Percentiles rank a stretch among this genome's conserved stretches.
Evolutionary conservation across 2,113 vertebrate genomes (phyloP).

Genomic region (Podilymbus podiceps): DNA sequence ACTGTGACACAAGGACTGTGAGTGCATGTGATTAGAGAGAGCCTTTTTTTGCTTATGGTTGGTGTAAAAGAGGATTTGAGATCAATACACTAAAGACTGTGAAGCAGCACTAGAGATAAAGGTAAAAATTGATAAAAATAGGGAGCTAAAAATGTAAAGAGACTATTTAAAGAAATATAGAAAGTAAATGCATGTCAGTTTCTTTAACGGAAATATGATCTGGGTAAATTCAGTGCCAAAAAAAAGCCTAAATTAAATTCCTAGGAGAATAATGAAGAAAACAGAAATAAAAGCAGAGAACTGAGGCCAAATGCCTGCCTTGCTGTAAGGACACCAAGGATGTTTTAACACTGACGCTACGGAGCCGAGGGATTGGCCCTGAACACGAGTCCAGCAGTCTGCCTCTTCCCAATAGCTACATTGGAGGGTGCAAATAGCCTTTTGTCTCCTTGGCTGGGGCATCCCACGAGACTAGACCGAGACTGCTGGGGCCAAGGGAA

Average conservation of each 20-base stretch:
- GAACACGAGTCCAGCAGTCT: background rate
- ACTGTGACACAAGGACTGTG: background rate
- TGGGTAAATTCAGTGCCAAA: background rate
- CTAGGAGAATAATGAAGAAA: background rate
- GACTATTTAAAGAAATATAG: background rate
- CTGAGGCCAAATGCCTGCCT: background rate
- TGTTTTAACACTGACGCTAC: background rate
- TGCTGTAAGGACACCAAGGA: background rate
- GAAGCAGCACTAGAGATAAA: background rate
- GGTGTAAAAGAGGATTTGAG: background rate
- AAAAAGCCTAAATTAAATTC: background rate
- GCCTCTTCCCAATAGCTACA: background rate
- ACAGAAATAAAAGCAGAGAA: background rate
- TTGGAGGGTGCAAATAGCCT: background rate
- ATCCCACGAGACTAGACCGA: background rate
- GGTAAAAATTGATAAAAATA: background rate
- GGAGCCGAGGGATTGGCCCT: accelerated
- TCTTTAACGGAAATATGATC: background rate
- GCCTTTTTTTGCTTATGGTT: background rate
- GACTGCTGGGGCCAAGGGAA: background rate
- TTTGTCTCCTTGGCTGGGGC: background rate
- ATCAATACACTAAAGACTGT: background rate
- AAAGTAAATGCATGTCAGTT: background rate
- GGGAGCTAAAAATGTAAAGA: background rate
- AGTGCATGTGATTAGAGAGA: background rate